phyloP scores from a whole-genome alignment of 2,797 vertebrate genomes.

The Melanotaenia pygmaea region DNA sequence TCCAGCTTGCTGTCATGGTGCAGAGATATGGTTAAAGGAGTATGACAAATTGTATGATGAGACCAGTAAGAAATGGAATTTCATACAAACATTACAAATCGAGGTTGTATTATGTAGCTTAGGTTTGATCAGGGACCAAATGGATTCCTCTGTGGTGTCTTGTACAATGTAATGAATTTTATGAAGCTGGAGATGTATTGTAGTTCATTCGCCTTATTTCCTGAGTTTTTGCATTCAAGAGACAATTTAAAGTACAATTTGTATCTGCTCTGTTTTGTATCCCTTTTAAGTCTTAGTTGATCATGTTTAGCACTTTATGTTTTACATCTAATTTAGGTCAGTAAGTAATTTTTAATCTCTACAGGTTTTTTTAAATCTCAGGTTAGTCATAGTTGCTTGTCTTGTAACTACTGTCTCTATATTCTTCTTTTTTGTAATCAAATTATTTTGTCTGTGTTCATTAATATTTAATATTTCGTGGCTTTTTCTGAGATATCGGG shows the following conservation, averaged over 20 bases:
- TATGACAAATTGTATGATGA: conserved; percentile 4
- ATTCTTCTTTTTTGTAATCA: too few relatives aligned
- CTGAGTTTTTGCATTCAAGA: not conserved
- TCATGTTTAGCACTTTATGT: too few relatives aligned
- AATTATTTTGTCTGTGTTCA: not conserved
- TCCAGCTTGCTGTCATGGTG: conserved; percentile 23
- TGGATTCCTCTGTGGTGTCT: too few relatives aligned
- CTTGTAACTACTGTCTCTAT: too few relatives aligned
- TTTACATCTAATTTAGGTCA: too few relatives aligned
- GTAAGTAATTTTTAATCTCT: too few relatives aligned
- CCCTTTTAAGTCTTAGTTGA: too few relatives aligned
- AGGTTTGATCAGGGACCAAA: not conserved
- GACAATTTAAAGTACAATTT: not conserved
- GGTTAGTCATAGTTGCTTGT: too few relatives aligned
- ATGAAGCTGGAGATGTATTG: not conserved
- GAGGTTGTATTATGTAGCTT: not conserved
- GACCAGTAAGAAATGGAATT: not conserved
- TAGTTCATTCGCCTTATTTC: not conserved
- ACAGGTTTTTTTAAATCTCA: too few relatives aligned
- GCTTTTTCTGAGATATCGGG: not conserved
- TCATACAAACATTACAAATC: not conserved
- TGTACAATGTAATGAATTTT: too few relatives aligned
- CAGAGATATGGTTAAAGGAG: conserved; percentile 2
- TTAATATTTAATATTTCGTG: not conserved
- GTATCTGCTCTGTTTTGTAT: too few relatives aligned